Evolutionary conservation across 1,140 invertebrate species (phyloP), one percentile per base, ranked within the genome.

Genomic region (Drosophila busckii): DNA sequence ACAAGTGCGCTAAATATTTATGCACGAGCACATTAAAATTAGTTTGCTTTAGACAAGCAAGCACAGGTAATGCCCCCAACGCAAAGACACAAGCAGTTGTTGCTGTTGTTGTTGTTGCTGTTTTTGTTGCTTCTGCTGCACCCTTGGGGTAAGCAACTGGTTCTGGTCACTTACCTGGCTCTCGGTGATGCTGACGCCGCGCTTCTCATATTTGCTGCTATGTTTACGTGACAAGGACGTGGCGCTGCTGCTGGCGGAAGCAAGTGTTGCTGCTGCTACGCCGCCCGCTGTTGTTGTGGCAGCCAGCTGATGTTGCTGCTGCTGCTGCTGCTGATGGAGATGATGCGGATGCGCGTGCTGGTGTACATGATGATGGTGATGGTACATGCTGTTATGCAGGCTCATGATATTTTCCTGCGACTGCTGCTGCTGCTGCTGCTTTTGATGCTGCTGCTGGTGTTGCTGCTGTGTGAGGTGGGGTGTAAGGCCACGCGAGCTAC

Each of bases 401-500:
- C 69, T 63, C 62, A 85, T 80, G 25, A 71, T 59, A 15, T 65
- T 70, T 20, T 85, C 83, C 52, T 75, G 49, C 12, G 59, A 40
- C 23, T 32, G 45, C 20, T 63, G 64, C 31, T 63, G 44, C 20
- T 61, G 63, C 19, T 68, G 71, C 20, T 60, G 49, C 23, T 37
- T 31, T 1, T 61, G 29, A 19, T 40, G 49, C 23, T 48, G 31
- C 4, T 62, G 59, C 17, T 65, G 84, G 40, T 70, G 52, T 16
- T 65, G 84, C 41, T 70, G 52, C 56, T 80, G 48, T 75, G 44
- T 87, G 52, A 75, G 52, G 68, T 89, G 89, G 38, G 88, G 87
- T 40, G 91, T 89, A 5, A 92, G 80, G 4, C 90, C 89, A 13
- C 90, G 88, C 0, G 91, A 91, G 59, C 91, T 93, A 60, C 90